phyloP scores from a whole-genome alignment of 2,797 vertebrate genomes.

The Adelosebastes latens region DNA sequence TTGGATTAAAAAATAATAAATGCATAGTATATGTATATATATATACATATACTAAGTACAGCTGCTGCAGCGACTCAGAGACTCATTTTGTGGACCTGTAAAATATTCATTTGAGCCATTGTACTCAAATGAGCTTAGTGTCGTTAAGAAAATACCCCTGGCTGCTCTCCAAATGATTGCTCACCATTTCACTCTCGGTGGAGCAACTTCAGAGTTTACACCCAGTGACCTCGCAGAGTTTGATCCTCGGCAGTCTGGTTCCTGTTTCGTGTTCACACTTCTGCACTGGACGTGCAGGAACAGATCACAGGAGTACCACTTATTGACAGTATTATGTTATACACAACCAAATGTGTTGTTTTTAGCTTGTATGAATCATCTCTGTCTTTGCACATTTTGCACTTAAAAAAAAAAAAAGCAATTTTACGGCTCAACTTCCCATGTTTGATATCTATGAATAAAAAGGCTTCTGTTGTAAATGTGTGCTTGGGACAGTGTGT shows the following conservation, averaged over 20 bases:
- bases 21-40: not conserved
- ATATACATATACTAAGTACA: too few relatives aligned
- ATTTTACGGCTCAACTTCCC: not conserved
- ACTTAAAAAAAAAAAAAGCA: not conserved
- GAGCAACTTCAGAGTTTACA: constrained; percentile 34
- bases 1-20: too few relatives aligned
- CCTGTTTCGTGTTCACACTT: constrained; percentile 36
- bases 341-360: not conserved
- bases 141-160: constrained; percentile 23
- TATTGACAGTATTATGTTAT: not conserved
- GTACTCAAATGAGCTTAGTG: constrained; percentile 11
- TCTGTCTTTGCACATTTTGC: not conserved
- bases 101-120: constrained; percentile 14
- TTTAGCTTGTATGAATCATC: not conserved
- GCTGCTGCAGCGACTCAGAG: not conserved
- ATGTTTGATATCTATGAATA: not conserved
- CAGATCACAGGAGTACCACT: not conserved
- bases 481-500: constrained; percentile 19
- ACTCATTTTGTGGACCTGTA: not conserved
- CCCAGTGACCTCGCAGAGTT: constrained; percentile 36
- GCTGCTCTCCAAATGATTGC: constrained; percentile 24
- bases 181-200: constrained; percentile 15
- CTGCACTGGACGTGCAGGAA: not conserved
- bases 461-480: constrained; percentile 23
- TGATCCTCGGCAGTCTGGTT: constrained; percentile 17